Conservation (phyloP, 2,797 vertebrate species). For the Manis pentadactyla region DNA sequence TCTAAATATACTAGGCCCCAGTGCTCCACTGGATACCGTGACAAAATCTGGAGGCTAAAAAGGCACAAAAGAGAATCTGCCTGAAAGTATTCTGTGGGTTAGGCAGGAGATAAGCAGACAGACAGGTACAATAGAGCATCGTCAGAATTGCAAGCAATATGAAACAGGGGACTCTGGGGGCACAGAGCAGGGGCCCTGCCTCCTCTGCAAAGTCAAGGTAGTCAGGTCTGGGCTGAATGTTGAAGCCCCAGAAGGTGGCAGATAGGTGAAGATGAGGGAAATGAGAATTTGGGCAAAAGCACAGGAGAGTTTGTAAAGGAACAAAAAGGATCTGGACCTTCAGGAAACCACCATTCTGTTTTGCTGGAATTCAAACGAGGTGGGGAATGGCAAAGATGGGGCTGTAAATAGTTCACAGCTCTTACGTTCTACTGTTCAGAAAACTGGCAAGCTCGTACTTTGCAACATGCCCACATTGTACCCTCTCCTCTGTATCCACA, state of each 20-base stretch:
- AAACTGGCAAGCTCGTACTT: background rate
- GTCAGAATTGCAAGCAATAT: background rate
- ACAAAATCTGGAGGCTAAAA: background rate
- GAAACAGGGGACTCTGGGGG: background rate
- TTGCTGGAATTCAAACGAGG: background rate
- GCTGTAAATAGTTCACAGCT: background rate
- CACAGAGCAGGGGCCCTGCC: background rate
- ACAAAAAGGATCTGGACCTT: background rate
- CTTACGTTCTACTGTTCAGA: background rate
- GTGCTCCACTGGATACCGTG: background rate
- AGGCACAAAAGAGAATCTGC: background rate
- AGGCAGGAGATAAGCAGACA: background rate
- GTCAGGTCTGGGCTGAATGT: background rate
- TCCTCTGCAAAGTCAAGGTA: background rate
- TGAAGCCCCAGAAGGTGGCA: background rate
- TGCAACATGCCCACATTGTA: background rate
- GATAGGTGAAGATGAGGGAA: fast-evolving
- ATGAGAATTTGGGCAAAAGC: background rate
- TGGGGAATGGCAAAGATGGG: background rate
- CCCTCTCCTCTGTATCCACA: background rate
- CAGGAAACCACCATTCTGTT: background rate
- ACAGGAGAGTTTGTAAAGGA: background rate
- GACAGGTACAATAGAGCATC: too few relatives aligned
- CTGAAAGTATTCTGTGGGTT: background rate
- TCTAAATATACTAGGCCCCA: background rate